These are phyloP conservation scores for Gephyroberyx darwinii DNA, from an alignment of 2,797 vertebrate genomes.

Conservation along the genomic window DNA sequence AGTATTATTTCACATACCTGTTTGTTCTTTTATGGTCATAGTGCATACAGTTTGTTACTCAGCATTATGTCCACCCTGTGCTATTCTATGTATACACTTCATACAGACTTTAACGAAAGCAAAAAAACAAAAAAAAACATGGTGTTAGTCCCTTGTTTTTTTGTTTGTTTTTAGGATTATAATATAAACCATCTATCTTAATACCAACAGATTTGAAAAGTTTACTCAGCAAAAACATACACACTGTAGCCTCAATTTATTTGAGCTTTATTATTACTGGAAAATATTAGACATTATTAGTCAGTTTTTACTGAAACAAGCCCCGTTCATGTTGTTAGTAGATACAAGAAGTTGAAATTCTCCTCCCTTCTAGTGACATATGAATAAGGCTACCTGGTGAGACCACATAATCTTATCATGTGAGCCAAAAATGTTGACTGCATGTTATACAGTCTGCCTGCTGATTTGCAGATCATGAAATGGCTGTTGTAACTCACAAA, in stretches of 20 bases:
- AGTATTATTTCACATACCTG: neutral
- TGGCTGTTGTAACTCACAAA: slow-evolving; percentile 6
- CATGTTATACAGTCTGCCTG: slow-evolving; percentile 11
- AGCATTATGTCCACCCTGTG: neutral
- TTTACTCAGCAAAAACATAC: neutral
- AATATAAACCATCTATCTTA: neutral
- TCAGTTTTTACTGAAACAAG: neutral
- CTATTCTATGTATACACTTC: neutral
- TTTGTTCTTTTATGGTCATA: neutral
- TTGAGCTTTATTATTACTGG: neutral
- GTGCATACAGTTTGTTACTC: neutral
- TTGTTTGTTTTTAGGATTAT: neutral
- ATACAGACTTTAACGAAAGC: no score
- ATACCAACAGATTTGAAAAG: no score
- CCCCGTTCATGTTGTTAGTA: neutral
- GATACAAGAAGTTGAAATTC: neutral
- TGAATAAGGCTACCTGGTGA: neutral
- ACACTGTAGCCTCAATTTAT: neutral
- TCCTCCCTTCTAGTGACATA: slow-evolving; percentile 3
- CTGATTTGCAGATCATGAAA: slow-evolving; percentile 32
- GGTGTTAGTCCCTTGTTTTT: no score
- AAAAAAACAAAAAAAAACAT: no score
- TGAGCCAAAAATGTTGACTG: slow-evolving; percentile 21
- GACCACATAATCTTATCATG: neutral
- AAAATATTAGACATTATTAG: neutral